Conservation (phyloP, 2,113 vertebrate genomes). For the Hippocampus mohnikei region DNA sequence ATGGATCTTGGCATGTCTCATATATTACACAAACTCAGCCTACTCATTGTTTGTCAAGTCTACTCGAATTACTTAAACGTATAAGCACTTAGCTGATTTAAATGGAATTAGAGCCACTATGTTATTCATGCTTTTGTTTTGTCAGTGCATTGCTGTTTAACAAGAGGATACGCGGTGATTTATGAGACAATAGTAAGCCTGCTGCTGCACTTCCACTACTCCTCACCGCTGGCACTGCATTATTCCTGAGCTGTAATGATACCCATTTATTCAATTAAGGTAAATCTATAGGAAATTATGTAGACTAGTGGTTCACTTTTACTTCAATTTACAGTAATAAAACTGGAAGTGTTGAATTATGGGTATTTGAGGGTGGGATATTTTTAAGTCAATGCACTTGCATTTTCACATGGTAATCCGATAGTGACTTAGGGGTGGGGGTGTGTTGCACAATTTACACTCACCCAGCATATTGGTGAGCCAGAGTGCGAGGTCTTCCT, state of each 20-base stretch:
- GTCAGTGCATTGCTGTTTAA: constrained; percentile 2
- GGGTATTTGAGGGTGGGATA: not conserved
- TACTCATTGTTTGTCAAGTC: not conserved
- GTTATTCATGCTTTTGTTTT: constrained; percentile 12
- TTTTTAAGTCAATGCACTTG: not conserved
- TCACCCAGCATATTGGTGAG: constrained; percentile 88
- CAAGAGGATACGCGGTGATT: constrained; percentile 5
- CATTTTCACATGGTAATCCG: not conserved
- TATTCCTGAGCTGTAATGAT: constrained; percentile 45
- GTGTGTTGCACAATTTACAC: not conserved
- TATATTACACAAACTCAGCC: not conserved
- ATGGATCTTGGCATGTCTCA: too few species aligned
- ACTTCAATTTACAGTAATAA: not conserved
- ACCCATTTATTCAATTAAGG: constrained; percentile 57
- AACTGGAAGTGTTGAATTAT: not conserved
- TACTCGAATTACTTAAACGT: not conserved
- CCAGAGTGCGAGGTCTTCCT: constrained; percentile 96
- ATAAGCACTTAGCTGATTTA: not conserved
- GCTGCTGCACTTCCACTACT: constrained; percentile 24
- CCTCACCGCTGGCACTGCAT: constrained; percentile 25
- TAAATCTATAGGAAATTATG: constrained; percentile 24
- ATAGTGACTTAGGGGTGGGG: not conserved
- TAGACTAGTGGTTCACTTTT: not conserved
- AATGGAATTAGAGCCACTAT: constrained; percentile 11
- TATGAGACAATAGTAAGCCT: constrained; percentile 17